A percentile compares a stretch with the other conserved stretches of the same genome.
Conservation (phyloP, 2,113 vertebrate species). For the Ictidomys tridecemlineatus region DNA sequence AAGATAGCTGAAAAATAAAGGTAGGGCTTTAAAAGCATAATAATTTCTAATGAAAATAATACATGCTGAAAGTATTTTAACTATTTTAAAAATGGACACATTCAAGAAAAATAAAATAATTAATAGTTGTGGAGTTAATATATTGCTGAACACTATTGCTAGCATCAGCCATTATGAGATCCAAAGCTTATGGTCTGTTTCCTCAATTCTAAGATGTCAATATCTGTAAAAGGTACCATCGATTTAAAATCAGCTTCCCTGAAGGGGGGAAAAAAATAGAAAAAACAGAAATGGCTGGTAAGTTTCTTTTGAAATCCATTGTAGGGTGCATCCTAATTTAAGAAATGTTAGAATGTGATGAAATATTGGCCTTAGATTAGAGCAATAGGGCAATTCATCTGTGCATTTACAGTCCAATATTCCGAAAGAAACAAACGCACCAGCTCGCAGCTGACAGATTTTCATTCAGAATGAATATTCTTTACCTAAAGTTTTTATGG, state of each 20-base stretch:
- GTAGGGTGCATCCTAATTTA: conserved; percentile 1
- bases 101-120: conserved; percentile 47
- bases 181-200: background rate
- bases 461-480: background rate
- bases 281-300: background rate
- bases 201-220: conserved; percentile 15
- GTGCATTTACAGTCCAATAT: background rate
- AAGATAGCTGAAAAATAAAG: background rate
- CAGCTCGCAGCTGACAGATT: background rate
- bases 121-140: background rate
- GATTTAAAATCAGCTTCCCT: conserved; percentile 38
- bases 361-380: background rate
- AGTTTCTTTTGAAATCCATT: conserved; percentile 33
- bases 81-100: background rate
- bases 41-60: background rate
- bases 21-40: background rate
- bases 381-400: background rate
- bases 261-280: background rate
- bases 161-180: background rate
- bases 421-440: background rate
- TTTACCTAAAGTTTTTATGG: background rate
- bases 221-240: conserved; percentile 12
- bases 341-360: conserved; percentile 38
- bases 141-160: background rate
- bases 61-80: background rate